phyloP scores from a whole-genome alignment of 2,113 vertebrate species.

The Cromileptes altivelis region DNA sequence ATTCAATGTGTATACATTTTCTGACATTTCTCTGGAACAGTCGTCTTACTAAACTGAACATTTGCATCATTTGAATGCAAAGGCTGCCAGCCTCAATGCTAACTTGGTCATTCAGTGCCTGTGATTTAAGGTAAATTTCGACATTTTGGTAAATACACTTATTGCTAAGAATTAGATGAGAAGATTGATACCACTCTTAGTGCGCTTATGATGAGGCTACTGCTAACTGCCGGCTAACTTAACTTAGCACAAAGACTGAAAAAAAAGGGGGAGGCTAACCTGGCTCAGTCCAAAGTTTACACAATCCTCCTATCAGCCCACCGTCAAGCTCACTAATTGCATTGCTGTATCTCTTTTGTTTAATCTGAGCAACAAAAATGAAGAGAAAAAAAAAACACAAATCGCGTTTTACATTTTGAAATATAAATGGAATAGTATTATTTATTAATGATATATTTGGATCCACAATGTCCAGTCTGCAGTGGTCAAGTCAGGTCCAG shows the following conservation, averaged over 20 bases:
- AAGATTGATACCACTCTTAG: not conserved
- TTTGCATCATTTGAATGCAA: conserved; percentile 11
- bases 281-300: not conserved
- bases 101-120: conserved; percentile 5
- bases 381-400: no score
- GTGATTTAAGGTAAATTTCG: conserved; percentile 1
- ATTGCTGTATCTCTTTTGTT: not conserved
- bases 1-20: not conserved
- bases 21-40: conserved; percentile 15
- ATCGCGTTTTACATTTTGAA: no score
- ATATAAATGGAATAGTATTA: no score
- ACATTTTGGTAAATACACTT: conserved; percentile 16
- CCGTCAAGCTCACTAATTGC: not conserved
- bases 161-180: not conserved
- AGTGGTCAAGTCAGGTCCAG: not conserved
- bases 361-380: not conserved
- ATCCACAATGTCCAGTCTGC: conserved; percentile 19
- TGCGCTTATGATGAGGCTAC: not conserved
- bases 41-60: not conserved
- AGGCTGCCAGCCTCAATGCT: conserved; percentile 5
- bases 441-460: not conserved
- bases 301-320: not conserved
- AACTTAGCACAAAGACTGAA: not conserved
- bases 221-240: not conserved
- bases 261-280: not conserved